Evolutionary conservation across 2,113 vertebrate genomes (phyloP).

Genomic region (Phoenicopterus ruber): DNA sequence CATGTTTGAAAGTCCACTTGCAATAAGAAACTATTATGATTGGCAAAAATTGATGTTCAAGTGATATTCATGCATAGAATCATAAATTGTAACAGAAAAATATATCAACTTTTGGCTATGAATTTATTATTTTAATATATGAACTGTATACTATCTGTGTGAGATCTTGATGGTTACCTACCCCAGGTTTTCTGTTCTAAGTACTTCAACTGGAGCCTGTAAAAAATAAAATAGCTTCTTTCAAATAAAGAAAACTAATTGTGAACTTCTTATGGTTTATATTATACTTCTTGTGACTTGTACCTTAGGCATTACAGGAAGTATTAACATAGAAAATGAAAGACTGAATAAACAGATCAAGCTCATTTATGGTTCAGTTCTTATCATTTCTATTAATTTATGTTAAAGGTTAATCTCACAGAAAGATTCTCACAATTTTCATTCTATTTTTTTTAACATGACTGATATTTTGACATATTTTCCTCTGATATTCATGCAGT

Average conservation of each 20-base stretch:
- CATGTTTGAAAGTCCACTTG: neutral
- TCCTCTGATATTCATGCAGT: neutral
- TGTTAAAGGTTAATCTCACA: neutral
- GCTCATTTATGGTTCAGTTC: neutral
- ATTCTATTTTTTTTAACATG: neutral
- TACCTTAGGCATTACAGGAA: neutral
- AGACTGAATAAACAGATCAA: neutral
- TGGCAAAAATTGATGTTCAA: neutral
- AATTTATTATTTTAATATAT: neutral
- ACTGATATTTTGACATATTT: neutral
- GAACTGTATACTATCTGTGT: neutral
- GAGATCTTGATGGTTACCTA: neutral
- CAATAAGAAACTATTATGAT: neutral
- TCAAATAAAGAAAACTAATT: neutral
- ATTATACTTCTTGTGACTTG: neutral
- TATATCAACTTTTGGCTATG: neutral
- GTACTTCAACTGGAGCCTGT: neutral
- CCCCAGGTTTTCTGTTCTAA: neutral
- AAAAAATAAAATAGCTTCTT: neutral
- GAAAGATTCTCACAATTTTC: neutral
- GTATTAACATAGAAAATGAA: neutral
- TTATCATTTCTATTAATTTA: neutral
- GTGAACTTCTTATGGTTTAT: neutral
- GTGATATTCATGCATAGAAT: neutral
- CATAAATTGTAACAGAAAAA: neutral